A percentile compares a stretch with the other conserved stretches of the same genome.
Conservation (phyloP, 1,140 invertebrate genomes). For the Hyphantria cunea region DNA sequence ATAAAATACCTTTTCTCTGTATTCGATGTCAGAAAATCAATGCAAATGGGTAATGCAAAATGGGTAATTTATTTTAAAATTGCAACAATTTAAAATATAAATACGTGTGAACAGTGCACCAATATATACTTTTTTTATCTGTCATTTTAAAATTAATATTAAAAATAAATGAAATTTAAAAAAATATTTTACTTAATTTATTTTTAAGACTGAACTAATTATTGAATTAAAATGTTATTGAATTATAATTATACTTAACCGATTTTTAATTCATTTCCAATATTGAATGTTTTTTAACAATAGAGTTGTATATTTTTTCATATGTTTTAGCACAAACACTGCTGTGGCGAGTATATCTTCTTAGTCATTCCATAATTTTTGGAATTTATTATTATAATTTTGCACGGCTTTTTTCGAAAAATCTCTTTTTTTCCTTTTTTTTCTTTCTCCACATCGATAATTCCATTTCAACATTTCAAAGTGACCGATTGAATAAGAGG, state of each 20-base stretch:
- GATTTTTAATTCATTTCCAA: constrained; percentile 13
- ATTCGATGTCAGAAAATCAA: no score
- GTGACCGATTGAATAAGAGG: constrained; percentile 5
- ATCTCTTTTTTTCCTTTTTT: no score
- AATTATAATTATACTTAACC: constrained; percentile 12
- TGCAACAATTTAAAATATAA: constrained; percentile 6
- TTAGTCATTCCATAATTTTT: constrained; percentile 40
- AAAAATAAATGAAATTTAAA: constrained; percentile 31
- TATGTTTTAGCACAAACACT: constrained; percentile 38
- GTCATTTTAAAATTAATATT: constrained; percentile 24
- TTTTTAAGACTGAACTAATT: constrained; percentile 64
- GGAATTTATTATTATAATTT: constrained; percentile 20
- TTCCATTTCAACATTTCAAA: constrained; percentile 24
- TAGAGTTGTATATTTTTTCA: constrained; percentile 30
- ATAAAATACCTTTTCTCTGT: no score
- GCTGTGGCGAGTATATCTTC: constrained; percentile 37
- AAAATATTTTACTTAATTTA: constrained; percentile 50
- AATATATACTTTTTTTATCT: constrained; percentile 11
- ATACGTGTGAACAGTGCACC: constrained; percentile 22
- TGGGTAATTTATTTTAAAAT: constrained; percentile 3
- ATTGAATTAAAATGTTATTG: constrained; percentile 38
- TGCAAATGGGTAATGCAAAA: constrained; percentile 22
- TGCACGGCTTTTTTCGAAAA: background rate
- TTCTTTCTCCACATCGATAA: constrained; percentile 1
- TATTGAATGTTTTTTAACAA: constrained; percentile 9